Evolutionary conservation across 2,888 invertebrate species (phyloP).

Genomic region (Halocaridina rubra): DNA sequence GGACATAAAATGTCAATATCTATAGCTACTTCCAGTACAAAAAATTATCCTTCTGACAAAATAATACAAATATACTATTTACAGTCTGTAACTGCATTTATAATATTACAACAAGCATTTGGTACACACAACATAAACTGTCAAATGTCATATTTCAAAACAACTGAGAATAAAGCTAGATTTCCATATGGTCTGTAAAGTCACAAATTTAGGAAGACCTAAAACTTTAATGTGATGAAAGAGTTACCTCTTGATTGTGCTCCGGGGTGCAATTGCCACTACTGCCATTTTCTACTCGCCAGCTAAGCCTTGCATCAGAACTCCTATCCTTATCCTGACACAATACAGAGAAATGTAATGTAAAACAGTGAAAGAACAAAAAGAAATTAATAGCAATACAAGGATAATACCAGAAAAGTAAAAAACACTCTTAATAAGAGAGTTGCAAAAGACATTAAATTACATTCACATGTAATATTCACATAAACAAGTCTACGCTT

Average conservation of each 20-base stretch:
- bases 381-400: no score
- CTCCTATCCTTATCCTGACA: conserved; percentile 41
- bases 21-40: background rate
- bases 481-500: no score
- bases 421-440: no score
- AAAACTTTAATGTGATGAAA: no score
- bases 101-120: background rate
- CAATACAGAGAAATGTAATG: background rate
- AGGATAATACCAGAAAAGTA: no score
- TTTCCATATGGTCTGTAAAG: no score
- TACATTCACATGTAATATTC: no score
- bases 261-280: conserved; percentile 32
- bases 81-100: background rate
- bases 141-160: background rate
- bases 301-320: conserved; percentile 12
- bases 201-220: no score
- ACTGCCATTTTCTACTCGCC: conserved; percentile 40
- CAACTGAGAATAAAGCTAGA: background rate
- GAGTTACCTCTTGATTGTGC: background rate
- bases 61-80: background rate
- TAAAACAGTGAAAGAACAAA: background rate
- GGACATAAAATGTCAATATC: no score
- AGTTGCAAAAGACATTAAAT: no score
- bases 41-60: background rate
- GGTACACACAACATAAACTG: background rate